Percentiles rank a stretch among this genome's conserved stretches.
Conservation (phyloP, 2,113 vertebrate species). For the Nycticryphes semicollaris region DNA sequence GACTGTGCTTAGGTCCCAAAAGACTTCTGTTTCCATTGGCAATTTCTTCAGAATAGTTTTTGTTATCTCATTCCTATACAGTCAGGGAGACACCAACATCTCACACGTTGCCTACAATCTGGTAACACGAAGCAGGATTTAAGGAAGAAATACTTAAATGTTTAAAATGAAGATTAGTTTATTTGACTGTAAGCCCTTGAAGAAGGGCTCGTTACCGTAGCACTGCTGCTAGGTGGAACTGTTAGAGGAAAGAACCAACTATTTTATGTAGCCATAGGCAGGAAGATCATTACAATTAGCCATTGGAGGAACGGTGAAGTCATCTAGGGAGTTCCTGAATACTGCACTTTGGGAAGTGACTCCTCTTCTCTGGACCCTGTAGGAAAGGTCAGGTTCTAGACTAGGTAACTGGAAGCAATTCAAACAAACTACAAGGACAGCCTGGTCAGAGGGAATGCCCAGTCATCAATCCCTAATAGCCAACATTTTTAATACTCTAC, state of each 20-base stretch:
- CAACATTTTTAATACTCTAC: not conserved
- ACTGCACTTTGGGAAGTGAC: not conserved
- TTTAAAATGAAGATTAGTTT: not conserved
- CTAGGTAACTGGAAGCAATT: not conserved
- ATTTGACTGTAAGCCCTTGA: not conserved
- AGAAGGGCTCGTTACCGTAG: not conserved
- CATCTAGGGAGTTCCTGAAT: not conserved
- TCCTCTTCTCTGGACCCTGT: not conserved
- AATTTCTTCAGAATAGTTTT: not conserved
- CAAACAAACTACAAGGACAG: not conserved
- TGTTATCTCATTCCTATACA: not conserved
- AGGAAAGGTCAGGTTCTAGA: not conserved
- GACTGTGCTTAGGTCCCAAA: not conserved
- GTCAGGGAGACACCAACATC: not conserved
- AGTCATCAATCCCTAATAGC: not conserved
- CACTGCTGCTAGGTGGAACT: not conserved
- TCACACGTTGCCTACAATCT: not conserved
- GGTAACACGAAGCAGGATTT: not conserved
- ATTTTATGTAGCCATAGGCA: not conserved
- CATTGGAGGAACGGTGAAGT: not conserved
- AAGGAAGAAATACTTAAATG: not conserved
- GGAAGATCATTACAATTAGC: not conserved
- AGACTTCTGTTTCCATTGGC: not conserved
- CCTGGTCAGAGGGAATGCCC: not conserved
- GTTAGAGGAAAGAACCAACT: not conserved